A percentile compares a stretch with the other conserved stretches of the same genome.
These are phyloP conservation scores for Patella pellucida DNA, from an alignment of 2,888 invertebrate species.

Conservation along the genomic window DNA sequence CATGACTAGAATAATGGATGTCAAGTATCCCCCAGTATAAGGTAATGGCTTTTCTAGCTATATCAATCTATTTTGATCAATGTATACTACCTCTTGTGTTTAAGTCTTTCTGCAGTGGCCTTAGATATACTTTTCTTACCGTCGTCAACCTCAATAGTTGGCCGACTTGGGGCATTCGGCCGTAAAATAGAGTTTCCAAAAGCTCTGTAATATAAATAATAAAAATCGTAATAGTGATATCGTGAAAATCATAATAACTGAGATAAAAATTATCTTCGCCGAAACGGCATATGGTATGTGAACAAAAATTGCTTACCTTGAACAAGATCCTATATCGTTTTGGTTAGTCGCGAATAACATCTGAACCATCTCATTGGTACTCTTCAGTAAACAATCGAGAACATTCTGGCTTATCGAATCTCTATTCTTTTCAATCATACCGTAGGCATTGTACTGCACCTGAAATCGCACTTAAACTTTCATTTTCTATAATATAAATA, in stretches of 20 bases:
- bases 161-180: not conserved
- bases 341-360: not conserved
- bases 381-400: slow-evolving; percentile 47
- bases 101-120: not conserved
- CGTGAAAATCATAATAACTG: too few species aligned
- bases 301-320: not conserved
- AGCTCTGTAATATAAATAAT: not conserved
- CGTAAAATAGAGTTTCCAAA: not conserved
- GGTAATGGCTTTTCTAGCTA: too few species aligned
- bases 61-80: too few species aligned
- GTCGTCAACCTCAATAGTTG: not conserved
- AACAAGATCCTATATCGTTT: not conserved
- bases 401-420: slow-evolving; percentile 47
- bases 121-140: not conserved
- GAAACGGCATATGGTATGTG: too few species aligned
- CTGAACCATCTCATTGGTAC: slow-evolving; percentile 41
- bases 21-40: too few species aligned
- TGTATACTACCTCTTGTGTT: not conserved
- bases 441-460: slow-evolving; percentile 39
- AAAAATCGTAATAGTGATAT: too few species aligned
- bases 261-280: too few species aligned
- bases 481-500: too few species aligned
- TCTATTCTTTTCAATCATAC: slow-evolving; percentile 44
- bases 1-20: too few species aligned
- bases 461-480: slow-evolving; percentile 4